Base-by-base conservation (phyloP, 2,888 invertebrate species). In the Ectemnius cavifrons region DNA sequence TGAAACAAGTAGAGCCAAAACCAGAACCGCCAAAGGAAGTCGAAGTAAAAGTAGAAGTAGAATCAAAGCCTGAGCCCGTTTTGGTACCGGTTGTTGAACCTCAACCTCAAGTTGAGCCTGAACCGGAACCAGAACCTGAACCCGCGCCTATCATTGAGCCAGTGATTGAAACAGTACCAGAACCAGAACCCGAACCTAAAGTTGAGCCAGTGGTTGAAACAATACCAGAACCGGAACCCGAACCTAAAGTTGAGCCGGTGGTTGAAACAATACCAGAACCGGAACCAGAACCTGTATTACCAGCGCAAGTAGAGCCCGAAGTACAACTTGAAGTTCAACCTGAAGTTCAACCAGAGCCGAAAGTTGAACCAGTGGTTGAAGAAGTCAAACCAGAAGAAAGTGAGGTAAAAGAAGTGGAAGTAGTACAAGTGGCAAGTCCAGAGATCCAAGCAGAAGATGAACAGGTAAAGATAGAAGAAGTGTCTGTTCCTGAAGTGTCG, bases 191-290 rank as follows among this genome's bases (percentile, higher is more conserved):
- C 5, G 56, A 52, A 18, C n/a, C 4, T 11, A 67, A 76, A 58
- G 45, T 68, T 1, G 69, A 77, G 58, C 45, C 75, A 2, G 62
- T 60, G 23, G 63, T 72, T 14, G 73, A 75, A 57, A 27, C 73
- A 2, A 57, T 75, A 66, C 62, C 71, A 11, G 81, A 83, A 65
- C 27, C 71, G 4, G 80, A 83, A 65, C 37, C 72, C 5, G 56
- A 52, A 28, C n/a, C 14, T 11, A 67, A 76, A 58, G 45, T 68
- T 1, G 69, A 77, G 58, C 45, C 75, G 2, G 62, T 60, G 23
- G 63, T 72, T 14, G 73, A 75, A 57, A 23, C 73, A 2, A 57
- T 75, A 66, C 62, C 71, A 11, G 81, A 83, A 65, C 27, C 71
- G 5, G 80, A 83, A 65, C 37, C 72, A 4, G 56, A 52, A 28